These are phyloP conservation scores for Camelus dromedarius DNA, from an alignment of 2,113 vertebrate genomes.

Conservation along the genomic window DNA sequence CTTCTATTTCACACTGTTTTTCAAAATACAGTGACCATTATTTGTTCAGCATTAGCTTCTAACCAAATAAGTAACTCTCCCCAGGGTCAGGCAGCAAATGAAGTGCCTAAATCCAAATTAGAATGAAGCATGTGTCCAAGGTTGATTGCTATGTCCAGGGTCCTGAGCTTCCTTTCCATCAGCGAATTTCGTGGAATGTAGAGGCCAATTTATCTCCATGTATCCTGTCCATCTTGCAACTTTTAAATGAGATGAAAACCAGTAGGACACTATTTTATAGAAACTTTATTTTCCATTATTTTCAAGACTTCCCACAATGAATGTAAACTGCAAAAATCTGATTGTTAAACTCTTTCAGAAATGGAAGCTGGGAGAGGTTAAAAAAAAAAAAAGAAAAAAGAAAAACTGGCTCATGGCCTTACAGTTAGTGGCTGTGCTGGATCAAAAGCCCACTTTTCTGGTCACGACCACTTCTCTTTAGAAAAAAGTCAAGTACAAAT, in stretches of 20 bases:
- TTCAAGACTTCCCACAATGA: neutral
- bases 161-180: neutral
- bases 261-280: neutral
- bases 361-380: neutral
- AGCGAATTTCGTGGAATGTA: neutral
- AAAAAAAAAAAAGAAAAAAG: neutral
- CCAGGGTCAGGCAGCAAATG: neutral
- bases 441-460: neutral
- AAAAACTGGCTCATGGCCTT: neutral
- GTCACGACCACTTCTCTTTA: neutral
- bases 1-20: neutral
- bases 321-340: neutral
- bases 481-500: neutral
- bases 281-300: neutral
- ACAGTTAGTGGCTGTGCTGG: neutral
- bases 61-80: neutral
- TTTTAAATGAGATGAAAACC: conserved; percentile 44
- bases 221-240: neutral
- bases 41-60: neutral
- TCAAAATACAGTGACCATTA: neutral
- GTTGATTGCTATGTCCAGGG: neutral
- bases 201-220: neutral
- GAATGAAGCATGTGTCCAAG: neutral
- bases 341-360: conserved; percentile 20
- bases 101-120: neutral